Evolutionary conservation across 2,797 vertebrate genomes (phyloP).

Genomic region (Gastrophryne carolinensis): DNA sequence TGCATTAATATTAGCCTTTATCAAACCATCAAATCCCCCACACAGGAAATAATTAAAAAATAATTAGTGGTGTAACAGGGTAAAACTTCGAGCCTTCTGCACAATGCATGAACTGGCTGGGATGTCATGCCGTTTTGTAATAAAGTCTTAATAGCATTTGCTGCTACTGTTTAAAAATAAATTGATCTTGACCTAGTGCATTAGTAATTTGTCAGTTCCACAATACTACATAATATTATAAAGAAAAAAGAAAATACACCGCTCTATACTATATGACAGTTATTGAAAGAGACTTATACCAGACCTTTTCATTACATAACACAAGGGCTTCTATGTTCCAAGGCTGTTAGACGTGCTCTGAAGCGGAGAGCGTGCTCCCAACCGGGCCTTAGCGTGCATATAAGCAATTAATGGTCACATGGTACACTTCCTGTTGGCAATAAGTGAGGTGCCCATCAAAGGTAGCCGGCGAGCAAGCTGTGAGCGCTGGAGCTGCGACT

Average conservation of each 20-base stretch:
- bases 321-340: slow-evolving; percentile 9
- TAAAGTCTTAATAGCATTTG: not conserved
- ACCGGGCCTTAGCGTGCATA: no score
- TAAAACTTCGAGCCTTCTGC: slow-evolving; percentile 56
- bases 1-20: slow-evolving; percentile 67
- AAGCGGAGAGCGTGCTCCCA: no score
- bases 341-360: not conserved
- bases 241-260: slow-evolving; percentile 28
- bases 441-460: no score
- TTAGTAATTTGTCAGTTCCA: not conserved
- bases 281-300: slow-evolving; percentile 16
- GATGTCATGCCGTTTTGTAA: not conserved
- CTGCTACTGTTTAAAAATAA: not conserved
- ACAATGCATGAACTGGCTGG: not conserved
- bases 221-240: not conserved
- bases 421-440: no score
- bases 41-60: slow-evolving; percentile 57
- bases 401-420: no score
- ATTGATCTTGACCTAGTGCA: slow-evolving; percentile 28
- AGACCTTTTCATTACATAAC: slow-evolving; percentile 5
- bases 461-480: no score
- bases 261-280: slow-evolving; percentile 17
- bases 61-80: slow-evolving; percentile 38
- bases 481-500: no score
- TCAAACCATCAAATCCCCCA: slow-evolving; percentile 58